Conservation (phyloP, 2,797 vertebrate species). For the Phataginus tricuspis region DNA sequence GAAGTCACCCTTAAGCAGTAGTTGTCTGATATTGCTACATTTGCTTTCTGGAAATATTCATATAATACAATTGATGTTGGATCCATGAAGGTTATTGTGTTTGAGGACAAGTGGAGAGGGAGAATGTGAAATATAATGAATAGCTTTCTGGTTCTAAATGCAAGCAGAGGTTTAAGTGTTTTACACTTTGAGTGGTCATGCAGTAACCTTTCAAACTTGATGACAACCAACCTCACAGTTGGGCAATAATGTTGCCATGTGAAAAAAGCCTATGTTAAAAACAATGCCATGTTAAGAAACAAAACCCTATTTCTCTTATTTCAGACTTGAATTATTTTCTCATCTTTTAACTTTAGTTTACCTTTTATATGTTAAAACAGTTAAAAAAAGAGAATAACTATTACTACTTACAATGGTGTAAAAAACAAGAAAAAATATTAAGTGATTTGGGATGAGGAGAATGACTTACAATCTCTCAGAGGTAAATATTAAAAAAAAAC, state of each 20-base stretch:
- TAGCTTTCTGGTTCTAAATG: slow-evolving; percentile 30
- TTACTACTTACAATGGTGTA: neutral
- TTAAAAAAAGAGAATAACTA: neutral
- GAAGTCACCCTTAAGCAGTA: slow-evolving; percentile 8
- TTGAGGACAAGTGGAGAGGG: slow-evolving; percentile 19
- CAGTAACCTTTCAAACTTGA: slow-evolving; percentile 41
- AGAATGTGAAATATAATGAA: slow-evolving; percentile 16
- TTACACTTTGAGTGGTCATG: slow-evolving; percentile 25
- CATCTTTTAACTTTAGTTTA: neutral
- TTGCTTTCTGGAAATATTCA: slow-evolving; percentile 51
- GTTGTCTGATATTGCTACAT: neutral
- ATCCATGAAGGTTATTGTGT: neutral
- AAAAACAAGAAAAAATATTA: neutral
- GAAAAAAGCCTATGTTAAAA: neutral
- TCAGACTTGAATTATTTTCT: slow-evolving; percentile 39
- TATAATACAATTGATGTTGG: neutral
- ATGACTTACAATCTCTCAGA: neutral
- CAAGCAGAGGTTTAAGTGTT: slow-evolving; percentile 9
- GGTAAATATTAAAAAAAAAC: neutral
- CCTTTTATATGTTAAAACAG: neutral
- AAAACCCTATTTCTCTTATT: neutral
- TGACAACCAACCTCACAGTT: slow-evolving; percentile 30
- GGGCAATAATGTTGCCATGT: neutral
- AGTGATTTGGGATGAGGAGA: neutral
- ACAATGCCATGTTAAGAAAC: neutral